Base-by-base conservation (phyloP, 2,888 invertebrate genomes). In the Pemphredon lugubris region DNA sequence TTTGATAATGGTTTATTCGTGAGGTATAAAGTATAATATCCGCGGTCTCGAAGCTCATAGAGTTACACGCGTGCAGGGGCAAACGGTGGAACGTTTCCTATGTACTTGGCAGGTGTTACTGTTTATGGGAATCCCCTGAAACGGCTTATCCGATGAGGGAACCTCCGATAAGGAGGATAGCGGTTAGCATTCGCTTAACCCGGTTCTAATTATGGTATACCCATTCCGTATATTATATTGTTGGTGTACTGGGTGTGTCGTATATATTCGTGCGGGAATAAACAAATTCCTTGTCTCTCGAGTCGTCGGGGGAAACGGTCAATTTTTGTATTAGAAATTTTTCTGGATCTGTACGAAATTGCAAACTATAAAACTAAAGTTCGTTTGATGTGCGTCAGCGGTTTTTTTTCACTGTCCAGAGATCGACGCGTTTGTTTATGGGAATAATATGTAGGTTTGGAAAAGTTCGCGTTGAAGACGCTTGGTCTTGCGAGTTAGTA, bases 71-170 rank as follows among this genome's bases (percentile, higher is more conserved):
- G 63, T 32, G 48, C 32, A 14, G 57, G 64, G 50, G 69, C 73
- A 74, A 57, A 37, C 75, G 71, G 51, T 71, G 78, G 69, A 77
- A 76, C 79, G 74, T 80, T 80, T 79, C 78, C 81, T 78, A 77
- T 73, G 71, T 47, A 75, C 60, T 72, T 73, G 53, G 74, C 71
- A 75, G 77, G 75, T 79, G 67, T 70, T 77, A 63, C 83, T 81
- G 69, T 73, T 81, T 85, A 84, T 84, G 81, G 83, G 70, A 82
- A 77, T 77, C 70, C 75, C 82, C 80, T 73, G 75, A 76, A 83
- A 82, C 74, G 79, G 82, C 72, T 81, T 81, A 82, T 80, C 76
- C 73, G 59, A 72, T 63, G 74, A 55, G 71, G 60, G 66, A 65
- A 59, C 32, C 66, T 64, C 63, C 59, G 72, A 66, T 71, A 71